Evolutionary conservation across 2,113 vertebrate genomes (phyloP).

Genomic region (Calidris pygmaea): DNA sequence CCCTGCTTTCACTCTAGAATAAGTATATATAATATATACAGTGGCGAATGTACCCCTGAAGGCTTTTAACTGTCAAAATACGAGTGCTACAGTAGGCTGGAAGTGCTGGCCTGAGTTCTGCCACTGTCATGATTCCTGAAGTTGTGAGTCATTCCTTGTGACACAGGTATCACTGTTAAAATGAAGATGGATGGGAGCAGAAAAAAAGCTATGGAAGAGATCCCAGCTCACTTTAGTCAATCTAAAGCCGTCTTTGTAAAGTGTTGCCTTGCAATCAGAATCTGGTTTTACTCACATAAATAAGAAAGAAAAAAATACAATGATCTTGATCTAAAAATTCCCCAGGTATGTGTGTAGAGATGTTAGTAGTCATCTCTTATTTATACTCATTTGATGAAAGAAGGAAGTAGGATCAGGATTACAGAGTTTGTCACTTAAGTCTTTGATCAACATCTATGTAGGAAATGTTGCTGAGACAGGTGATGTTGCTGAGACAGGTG

Average conservation of each 20-base stretch:
- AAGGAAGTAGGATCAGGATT: neutral
- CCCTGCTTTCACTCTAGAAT: neutral
- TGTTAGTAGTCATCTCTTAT: conserved; percentile 52
- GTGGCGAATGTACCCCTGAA: neutral
- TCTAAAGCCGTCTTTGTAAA: neutral
- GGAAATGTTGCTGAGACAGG: neutral
- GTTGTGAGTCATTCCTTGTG: neutral
- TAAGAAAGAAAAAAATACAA: neutral
- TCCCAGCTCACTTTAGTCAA: conserved; percentile 21
- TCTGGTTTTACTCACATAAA: neutral
- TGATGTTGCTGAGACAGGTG: neutral
- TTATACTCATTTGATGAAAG: conserved; percentile 29
- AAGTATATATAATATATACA: neutral
- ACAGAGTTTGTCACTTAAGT: neutral
- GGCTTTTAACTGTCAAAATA: neutral
- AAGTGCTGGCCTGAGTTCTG: neutral
- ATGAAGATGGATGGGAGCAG: neutral
- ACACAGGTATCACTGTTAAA: neutral
- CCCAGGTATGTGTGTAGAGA: neutral
- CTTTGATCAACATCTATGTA: conserved; percentile 14
- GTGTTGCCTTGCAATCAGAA: neutral
- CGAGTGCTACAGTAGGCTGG: neutral
- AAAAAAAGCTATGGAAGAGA: neutral
- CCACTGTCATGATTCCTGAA: neutral
- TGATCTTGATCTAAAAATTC: conserved; percentile 26